Conservation (phyloP, 2,113 vertebrate genomes). For the Burhinus bistriatus region DNA sequence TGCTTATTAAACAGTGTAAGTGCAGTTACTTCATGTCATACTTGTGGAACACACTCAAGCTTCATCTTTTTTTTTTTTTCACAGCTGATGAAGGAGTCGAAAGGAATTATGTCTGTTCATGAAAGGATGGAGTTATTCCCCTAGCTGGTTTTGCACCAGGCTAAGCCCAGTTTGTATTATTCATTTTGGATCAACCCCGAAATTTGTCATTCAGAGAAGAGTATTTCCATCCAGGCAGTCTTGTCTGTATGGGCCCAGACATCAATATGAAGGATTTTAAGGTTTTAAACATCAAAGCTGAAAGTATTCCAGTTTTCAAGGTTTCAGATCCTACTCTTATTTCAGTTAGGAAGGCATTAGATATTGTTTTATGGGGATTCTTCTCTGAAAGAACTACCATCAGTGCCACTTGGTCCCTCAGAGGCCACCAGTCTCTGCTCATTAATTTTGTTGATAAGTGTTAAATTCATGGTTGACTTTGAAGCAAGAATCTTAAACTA, state of each 20-base stretch:
- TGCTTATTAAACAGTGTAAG: background rate
- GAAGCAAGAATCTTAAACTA: slow-evolving; percentile 5
- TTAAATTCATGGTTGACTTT: slow-evolving; percentile 44
- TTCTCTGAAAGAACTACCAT: background rate
- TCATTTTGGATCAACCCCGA: background rate
- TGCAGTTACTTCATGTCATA: background rate
- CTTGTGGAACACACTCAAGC: rapidly evolving
- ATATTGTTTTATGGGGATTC: background rate
- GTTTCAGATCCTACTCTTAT: background rate
- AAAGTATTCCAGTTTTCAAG: background rate
- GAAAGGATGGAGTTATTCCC: background rate
- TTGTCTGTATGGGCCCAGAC: background rate
- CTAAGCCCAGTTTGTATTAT: background rate
- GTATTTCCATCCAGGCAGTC: background rate
- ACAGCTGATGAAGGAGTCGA: background rate
- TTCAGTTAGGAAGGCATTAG: background rate
- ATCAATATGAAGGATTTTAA: background rate
- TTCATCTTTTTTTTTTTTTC: background rate
- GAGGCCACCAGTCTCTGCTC: background rate
- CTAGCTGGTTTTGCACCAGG: background rate
- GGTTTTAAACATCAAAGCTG: background rate
- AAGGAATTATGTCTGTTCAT: background rate
- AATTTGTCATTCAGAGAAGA: background rate
- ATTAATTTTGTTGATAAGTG: slow-evolving; percentile 49
- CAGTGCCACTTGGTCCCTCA: background rate